Evolutionary conservation across 2,113 vertebrate species (phyloP).

Genomic region (Chloropsis hardwickii): DNA sequence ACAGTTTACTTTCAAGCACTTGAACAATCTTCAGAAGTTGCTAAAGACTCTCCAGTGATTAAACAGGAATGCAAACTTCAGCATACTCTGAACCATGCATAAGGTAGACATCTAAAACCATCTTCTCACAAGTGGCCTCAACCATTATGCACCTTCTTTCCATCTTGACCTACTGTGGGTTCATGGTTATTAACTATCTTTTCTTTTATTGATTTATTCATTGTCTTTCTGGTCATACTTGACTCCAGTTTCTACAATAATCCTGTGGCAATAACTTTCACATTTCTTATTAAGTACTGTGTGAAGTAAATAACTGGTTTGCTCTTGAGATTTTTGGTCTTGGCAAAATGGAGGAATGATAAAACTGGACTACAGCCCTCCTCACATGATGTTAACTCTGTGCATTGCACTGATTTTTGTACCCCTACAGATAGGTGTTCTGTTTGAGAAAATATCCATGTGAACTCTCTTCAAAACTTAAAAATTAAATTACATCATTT

Average conservation of each 20-base stretch:
- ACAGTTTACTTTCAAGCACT: neutral
- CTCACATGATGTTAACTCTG: accelerated
- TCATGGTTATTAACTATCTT: neutral
- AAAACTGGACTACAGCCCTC: neutral
- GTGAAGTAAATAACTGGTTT: neutral
- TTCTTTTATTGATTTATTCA: neutral
- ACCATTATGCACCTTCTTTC: neutral
- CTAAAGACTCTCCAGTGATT: neutral
- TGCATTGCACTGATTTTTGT: neutral
- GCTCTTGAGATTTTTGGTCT: neutral
- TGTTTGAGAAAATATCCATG: neutral
- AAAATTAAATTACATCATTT: neutral
- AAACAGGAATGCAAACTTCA: neutral
- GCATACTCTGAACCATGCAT: neutral
- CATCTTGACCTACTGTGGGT: neutral
- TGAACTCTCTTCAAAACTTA: neutral
- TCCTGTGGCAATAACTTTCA: neutral
- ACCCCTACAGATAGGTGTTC: neutral
- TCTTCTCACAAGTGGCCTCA: neutral
- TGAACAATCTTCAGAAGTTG: neutral
- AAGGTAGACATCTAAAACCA: neutral
- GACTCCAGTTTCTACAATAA: neutral
- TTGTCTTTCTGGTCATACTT: neutral
- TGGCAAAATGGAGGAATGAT: neutral
- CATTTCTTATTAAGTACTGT: neutral